phyloP scores from a whole-genome alignment of 1,140 invertebrate genomes.

The Rhagoletis zephyria region DNA sequence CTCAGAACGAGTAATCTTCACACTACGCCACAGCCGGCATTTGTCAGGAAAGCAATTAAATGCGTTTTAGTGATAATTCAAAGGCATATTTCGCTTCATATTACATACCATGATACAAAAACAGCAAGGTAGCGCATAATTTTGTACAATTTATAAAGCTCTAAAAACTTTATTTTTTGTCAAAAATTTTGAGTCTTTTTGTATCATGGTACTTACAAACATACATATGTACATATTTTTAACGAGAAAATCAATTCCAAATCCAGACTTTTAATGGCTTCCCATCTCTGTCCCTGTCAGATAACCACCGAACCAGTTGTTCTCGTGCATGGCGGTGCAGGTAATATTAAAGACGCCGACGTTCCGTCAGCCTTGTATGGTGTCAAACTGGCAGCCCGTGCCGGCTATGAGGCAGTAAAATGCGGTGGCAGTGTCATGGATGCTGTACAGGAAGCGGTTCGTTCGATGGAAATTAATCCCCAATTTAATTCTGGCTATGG shows the following conservation, averaged over 20 bases:
- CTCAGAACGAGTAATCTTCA: too few species aligned
- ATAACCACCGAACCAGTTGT: conserved; percentile 69
- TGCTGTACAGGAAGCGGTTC: conserved; percentile 83
- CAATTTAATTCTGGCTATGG: conserved; percentile 81
- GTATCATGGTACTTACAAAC: too few species aligned
- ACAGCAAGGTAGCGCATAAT: too few species aligned
- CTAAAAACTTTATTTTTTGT: too few species aligned
- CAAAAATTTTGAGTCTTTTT: too few species aligned
- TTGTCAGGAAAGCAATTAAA: too few species aligned
- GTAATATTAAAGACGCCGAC: conserved; percentile 75
- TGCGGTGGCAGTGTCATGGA: conserved; percentile 78
- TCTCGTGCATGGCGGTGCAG: conserved; percentile 83
- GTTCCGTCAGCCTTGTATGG: conserved; percentile 78
- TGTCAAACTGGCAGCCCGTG: conserved; percentile 77
- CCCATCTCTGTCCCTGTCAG: not conserved
- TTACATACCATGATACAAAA: too few species aligned
- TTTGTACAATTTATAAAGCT: too few species aligned
- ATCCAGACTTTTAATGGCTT: conserved; percentile 9
- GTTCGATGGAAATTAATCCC: conserved; percentile 82
- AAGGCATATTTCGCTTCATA: too few species aligned
- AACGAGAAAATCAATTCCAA: not conserved
- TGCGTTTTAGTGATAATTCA: too few species aligned
- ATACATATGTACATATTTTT: not conserved
- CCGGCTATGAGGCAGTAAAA: conserved; percentile 76
- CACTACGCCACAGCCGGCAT: too few species aligned